Evolutionary conservation across 92 coral and sea anemone species (phyloP), one percentile per base, ranked within the genome.

Genomic region (Phenganax marumi): DNA sequence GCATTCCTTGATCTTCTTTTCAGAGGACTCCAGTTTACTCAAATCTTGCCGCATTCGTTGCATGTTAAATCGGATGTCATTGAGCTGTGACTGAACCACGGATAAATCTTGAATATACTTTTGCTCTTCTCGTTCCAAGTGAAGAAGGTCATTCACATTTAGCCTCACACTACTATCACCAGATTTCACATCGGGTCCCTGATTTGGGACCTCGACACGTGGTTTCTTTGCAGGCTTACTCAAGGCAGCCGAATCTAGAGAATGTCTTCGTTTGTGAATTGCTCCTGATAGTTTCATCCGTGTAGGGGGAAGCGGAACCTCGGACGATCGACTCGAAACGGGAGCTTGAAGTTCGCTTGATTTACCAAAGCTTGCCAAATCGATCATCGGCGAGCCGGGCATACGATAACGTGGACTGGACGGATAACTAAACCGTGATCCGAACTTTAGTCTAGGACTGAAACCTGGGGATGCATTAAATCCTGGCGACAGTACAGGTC

Each of bases 91-190:
- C 75, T 91, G 99, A 14, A 92, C 91, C 0, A 77, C 77, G 19
- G 90, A 85, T 3, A 96, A 81, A 63, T 90, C 89, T 63, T 92
- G 89, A 48, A 91, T 73, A 73, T 92, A 93, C 19, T 84, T 86
- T 81, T 91, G 99, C 21, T 96, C 99, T 48, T 96, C 96, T 58
- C 89, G 89, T 83, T 96, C 99, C 16, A 96, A 90, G n/a, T 70
- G 78, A 48, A 96, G 86, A 24, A 96, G 81, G 51, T 90, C 91
- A 26, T 87, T 91, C 24, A 96, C 89, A 77, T 96, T 89, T 7
- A 96, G 83, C 33, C 52, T 78, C 52, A 62, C 73, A 46, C 72
- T 76, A 26, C 92, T 94, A 8, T 92, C 82, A 12, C 87, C 87
- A 65, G 88, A 90, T 26, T 83, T 75, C 16, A 84, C 71, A 0